Conservation (phyloP, 2,888 invertebrate genomes). For the Pseudoips prasinana region DNA sequence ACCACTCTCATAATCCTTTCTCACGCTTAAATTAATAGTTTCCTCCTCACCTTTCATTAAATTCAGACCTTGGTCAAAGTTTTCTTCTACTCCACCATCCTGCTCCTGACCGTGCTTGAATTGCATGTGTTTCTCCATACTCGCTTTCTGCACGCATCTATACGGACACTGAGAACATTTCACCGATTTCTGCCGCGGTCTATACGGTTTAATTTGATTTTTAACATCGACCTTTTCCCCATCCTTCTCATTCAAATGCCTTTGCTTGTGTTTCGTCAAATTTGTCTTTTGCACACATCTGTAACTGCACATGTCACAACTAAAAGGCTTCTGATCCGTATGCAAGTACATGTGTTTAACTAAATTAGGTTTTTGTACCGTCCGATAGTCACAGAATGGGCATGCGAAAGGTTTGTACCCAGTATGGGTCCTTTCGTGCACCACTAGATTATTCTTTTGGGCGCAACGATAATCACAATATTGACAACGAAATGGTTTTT, state of each 20-base stretch:
- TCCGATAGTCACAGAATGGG: constrained; percentile 72
- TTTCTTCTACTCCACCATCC: constrained; percentile 8
- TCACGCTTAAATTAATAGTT: constrained; percentile 57
- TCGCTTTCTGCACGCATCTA: constrained; percentile 70
- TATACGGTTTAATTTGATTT: constrained; percentile 59
- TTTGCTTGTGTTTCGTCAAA: constrained; percentile 71
- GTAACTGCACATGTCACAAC: constrained; percentile 73
- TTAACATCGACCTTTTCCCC: constrained; percentile 55
- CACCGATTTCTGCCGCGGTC: constrained; percentile 67
- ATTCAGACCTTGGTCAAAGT: constrained; percentile 32
- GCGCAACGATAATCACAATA: constrained; percentile 77
- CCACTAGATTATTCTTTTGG: constrained; percentile 75
- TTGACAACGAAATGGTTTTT: constrained; percentile 73
- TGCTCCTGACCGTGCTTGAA: constrained; percentile 57
- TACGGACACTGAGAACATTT: constrained; percentile 69
- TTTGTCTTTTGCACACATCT: constrained; percentile 77
- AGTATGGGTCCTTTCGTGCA: constrained; percentile 76
- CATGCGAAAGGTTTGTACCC: constrained; percentile 77
- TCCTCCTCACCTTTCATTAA: constrained; percentile 36
- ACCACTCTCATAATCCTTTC: constrained; percentile 37
- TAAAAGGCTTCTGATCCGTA: constrained; percentile 75
- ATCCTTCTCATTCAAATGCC: constrained; percentile 67
- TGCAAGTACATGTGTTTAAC: constrained; percentile 79
- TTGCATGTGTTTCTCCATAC: constrained; percentile 72
- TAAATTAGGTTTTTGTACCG: constrained; percentile 76